These are phyloP conservation scores for Xestia c-nigrum DNA, from an alignment of 2,888 invertebrate genomes.

Conservation along the genomic window DNA sequence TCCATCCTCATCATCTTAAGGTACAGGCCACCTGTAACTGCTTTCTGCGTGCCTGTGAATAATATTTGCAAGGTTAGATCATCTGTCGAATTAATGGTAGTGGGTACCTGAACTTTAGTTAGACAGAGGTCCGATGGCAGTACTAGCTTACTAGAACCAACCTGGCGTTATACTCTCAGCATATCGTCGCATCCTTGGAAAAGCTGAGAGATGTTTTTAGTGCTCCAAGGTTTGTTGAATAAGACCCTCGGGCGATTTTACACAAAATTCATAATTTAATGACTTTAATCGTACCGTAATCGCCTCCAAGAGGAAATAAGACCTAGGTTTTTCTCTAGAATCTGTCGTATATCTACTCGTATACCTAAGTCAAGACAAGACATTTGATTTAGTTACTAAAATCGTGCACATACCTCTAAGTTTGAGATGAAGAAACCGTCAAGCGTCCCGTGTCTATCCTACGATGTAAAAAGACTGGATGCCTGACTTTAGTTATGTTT, in stretches of 20 bases:
- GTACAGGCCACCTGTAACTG: constrained; percentile 16
- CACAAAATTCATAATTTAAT: neutral
- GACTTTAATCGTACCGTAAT: neutral
- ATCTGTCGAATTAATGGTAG: neutral
- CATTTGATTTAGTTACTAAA: neutral
- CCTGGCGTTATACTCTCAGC: neutral
- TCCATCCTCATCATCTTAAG: constrained; percentile 7
- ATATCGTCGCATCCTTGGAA: neutral
- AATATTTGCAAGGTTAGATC: constrained; percentile 8
- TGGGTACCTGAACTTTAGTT: neutral
- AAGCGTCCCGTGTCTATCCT: constrained; percentile 25
- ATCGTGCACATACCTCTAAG: constrained; percentile 26
- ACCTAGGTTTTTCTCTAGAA: neutral
- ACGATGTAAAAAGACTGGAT: constrained; percentile 18
- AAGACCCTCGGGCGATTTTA: too few relatives aligned
- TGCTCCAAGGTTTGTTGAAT: neutral
- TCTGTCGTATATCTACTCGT: neutral
- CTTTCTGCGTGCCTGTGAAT: constrained; percentile 11
- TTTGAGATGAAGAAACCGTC: constrained; percentile 34
- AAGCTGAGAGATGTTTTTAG: neutral
- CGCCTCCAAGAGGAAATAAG: neutral
- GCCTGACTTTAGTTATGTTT: constrained; percentile 21
- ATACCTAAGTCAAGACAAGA: neutral
- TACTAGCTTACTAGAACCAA: neutral
- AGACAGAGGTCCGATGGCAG: too few relatives aligned